A percentile compares a stretch with the other conserved stretches of the same genome.
phyloP scores from a whole-genome alignment of 2,888 invertebrate genomes.

The Ligdia adustata region DNA sequence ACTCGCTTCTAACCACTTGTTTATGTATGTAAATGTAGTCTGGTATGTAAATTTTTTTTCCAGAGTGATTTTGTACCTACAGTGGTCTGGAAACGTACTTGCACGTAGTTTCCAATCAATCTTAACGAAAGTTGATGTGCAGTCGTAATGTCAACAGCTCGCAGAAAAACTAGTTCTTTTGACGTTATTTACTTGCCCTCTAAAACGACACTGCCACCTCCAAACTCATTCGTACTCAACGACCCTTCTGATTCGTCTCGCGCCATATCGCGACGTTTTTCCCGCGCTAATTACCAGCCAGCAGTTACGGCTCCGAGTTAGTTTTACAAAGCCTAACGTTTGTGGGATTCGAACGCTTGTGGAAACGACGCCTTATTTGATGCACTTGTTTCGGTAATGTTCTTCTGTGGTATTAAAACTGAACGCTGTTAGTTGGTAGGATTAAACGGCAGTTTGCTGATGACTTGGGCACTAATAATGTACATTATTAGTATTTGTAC shows the following conservation, averaged over 20 bases:
- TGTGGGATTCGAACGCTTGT: constrained; percentile 37
- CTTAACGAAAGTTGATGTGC: too few relatives aligned
- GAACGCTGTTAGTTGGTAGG: constrained; percentile 2
- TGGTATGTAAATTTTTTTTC: too few relatives aligned
- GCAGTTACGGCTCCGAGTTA: constrained; percentile 46
- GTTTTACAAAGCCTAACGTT: constrained; percentile 41
- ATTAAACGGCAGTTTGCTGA: neutral
- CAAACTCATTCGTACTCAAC: constrained; percentile 19
- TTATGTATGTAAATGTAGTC: too few relatives aligned
- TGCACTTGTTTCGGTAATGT: constrained; percentile 18
- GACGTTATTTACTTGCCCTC: too few relatives aligned
- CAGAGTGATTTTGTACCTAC: too few relatives aligned
- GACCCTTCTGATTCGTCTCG: constrained; percentile 58
- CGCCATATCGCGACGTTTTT: constrained; percentile 69
- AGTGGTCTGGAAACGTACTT: too few relatives aligned
- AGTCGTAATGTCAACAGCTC: too few relatives aligned
- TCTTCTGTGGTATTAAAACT: constrained; percentile 11
- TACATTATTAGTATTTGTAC: too few relatives aligned
- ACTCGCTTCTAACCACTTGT: too few relatives aligned
- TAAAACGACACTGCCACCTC: too few relatives aligned
- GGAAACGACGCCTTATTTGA: constrained; percentile 24
- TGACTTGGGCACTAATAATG: neutral
- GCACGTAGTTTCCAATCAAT: too few relatives aligned
- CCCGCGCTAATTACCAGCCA: constrained; percentile 61
- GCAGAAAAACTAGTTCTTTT: too few relatives aligned